Base-by-base conservation (phyloP, 2,113 vertebrate species). In the Pantherophis guttatus region DNA sequence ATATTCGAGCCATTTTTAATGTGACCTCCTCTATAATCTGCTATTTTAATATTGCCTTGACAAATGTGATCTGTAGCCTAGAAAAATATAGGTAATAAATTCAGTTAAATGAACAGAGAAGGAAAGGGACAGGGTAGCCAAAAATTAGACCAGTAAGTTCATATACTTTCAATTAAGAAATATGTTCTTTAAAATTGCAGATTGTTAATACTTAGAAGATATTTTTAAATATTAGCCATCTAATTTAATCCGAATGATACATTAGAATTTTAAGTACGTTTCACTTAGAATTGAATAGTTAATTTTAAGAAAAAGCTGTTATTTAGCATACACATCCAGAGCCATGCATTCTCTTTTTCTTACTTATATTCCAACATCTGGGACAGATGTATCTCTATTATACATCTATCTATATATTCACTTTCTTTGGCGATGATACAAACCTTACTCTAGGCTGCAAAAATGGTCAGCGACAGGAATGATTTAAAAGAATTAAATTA, bases 131-230 rank as follows among this genome's bases (percentile, higher is more conserved):
- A 48, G n/a, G 94, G 24, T 75, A 75, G n/a, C 70, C 70, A 53
- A 95, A 59, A 93, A 50, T 85, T 81, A 54, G 54, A 94, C 44
- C 8, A 92, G 19, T 91, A 93, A 95, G 57, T 94, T 95, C 24
- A 59, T 44, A 86, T 86, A 11, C 0, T 55, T 85, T 86, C 50
- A 91, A 8, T 86, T 55, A 54, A 33, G 44, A 91, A 86, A 15
- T 58, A 53, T n/a, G 33, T 91, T 26, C 29, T 55, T 91, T 86
- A 85, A 54, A 81, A 85, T 8, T 91, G 12, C 26, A 91, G 29
- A 26, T 57, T 44, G 26, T 58, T n/a, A 91, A 44, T 53, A 33
- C 5, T 50, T 86, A n/a, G 7, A 39, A 89, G 26, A 39, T 26
- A 8, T 58, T 55, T 88, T 57, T 86, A 57, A 85, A 86, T 26